Base-by-base conservation (phyloP, 2,797 vertebrate genomes). In the Fistularia commersonii region DNA sequence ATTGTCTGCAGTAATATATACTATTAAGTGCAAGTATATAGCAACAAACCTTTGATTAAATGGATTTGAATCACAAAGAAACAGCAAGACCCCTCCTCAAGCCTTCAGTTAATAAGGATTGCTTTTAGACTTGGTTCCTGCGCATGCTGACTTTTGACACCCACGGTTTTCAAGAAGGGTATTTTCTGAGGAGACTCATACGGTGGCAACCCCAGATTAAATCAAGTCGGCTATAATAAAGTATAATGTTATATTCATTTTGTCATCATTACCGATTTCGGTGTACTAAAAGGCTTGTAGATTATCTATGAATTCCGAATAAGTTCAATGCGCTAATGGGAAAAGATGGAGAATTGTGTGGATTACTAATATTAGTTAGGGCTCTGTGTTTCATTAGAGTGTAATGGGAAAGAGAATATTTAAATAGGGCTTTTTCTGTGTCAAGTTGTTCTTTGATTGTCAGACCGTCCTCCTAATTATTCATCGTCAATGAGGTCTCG, bases 11-110 rank as follows among this genome's bases (percentile, higher is more conserved):
- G 83, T 89, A 91, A 91, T 90, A 87, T 87, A 90, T 85, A 91
- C 88, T 84, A 89, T 89, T 89, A 92, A 91, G 88, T 89, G 88
- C 74, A 80, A 69, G 82, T 72, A 83, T 88, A 87, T 88, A 82
- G 88, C 89, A 90, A 90, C 88, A 91, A 89, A 91, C 90, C 90
- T 90, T 88, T 91, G 87, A 91, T 91, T 91, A 92, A 91, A 90
- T 87, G 84, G 77, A 91, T 91, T 89, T 91, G 85, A 91, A 91
- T 91, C 79, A 91, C 90, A 92, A 91, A 91, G 90, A 87, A 87
- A 89, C 87, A 90, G 89, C 84, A 80, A 85, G 89, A 85, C 79
- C 69, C 81, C 84, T 87, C 83, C 74, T 84, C 68, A 60, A 80
- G 84, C 83, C 80, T 88, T 87, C 82, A 80, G 79, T 80, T 89